Percentiles rank a stretch among this genome's conserved stretches.
Evolutionary conservation across 2,888 invertebrate genomes (phyloP).

Genomic region (Drosophila paranaensis): DNA sequence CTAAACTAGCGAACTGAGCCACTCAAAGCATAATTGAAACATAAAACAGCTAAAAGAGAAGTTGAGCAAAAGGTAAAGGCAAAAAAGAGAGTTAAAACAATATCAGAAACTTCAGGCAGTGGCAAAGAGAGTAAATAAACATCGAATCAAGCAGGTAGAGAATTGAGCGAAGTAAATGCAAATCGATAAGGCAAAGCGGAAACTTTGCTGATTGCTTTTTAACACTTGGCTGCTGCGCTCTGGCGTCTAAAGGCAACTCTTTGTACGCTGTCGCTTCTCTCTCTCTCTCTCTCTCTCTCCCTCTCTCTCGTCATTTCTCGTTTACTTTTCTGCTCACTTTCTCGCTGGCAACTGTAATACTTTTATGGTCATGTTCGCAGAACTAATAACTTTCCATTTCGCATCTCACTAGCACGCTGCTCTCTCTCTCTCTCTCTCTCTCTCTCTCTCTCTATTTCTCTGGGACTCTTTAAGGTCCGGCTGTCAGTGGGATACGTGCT

Average conservation of each 20-base stretch:
- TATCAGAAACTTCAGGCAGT: neutral
- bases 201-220: slow-evolving; percentile 9
- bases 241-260: neutral
- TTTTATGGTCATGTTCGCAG: neutral
- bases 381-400: slow-evolving; percentile 1
- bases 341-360: neutral
- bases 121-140: neutral
- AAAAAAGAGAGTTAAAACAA: neutral
- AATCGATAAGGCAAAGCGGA: neutral
- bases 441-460: neutral
- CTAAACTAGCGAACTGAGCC: neutral
- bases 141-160: neutral
- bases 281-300: too few species aligned
- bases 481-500: slow-evolving; percentile 3
- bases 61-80: neutral
- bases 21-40: neutral
- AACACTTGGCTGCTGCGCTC: neutral
- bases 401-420: too few species aligned
- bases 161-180: neutral
- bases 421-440: too few species aligned
- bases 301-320: neutral
- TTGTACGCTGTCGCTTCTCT: neutral
- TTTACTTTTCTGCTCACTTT: neutral
- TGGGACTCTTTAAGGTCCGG: too few species aligned
- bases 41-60: neutral